A percentile compares a stretch with the other conserved stretches of the same genome.
Conservation (phyloP, 2,888 invertebrate genomes). For the Sinodicranocentrus sp. region DNA sequence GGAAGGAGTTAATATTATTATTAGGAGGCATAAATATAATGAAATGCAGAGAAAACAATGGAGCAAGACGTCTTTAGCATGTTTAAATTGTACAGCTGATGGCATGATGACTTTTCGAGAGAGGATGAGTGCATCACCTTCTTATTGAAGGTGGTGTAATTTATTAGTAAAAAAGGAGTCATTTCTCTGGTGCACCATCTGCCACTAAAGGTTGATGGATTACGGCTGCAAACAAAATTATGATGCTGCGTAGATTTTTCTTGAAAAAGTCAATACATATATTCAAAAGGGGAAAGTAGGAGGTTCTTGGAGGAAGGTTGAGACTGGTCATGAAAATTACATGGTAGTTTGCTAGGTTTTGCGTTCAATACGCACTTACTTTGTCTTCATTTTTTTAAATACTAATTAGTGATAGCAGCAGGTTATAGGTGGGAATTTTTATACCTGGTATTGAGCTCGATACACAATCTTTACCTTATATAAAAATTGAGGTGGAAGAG, state of each 20-base stretch:
- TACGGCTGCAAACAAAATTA: not conserved
- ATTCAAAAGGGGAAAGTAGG: not conserved
- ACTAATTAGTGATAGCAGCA: not conserved
- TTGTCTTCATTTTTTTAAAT: not conserved
- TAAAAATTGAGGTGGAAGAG: not conserved
- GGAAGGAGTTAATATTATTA: not conserved
- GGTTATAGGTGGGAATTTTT: not conserved
- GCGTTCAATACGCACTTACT: constrained; percentile 19
- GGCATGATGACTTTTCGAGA: too few species aligned
- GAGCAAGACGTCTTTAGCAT: too few species aligned
- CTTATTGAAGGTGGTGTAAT: too few species aligned
- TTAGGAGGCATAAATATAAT: too few species aligned
- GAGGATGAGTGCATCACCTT: too few species aligned
- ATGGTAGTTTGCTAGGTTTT: not conserved
- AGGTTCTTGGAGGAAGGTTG: constrained; percentile 22
- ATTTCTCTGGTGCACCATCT: not conserved
- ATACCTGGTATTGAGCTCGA: not conserved
- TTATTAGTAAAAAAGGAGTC: too few species aligned
- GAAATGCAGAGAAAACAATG: too few species aligned
- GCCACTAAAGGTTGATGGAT: not conserved
- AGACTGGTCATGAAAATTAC: constrained; percentile 63
- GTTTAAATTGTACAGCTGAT: too few species aligned
- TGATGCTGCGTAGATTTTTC: not conserved
- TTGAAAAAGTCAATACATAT: not conserved
- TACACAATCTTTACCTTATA: not conserved